A percentile compares a stretch with the other conserved stretches of the same genome.
Conservation (phyloP, 2,797 vertebrate species). For the Chlorospingus flavigularis region DNA sequence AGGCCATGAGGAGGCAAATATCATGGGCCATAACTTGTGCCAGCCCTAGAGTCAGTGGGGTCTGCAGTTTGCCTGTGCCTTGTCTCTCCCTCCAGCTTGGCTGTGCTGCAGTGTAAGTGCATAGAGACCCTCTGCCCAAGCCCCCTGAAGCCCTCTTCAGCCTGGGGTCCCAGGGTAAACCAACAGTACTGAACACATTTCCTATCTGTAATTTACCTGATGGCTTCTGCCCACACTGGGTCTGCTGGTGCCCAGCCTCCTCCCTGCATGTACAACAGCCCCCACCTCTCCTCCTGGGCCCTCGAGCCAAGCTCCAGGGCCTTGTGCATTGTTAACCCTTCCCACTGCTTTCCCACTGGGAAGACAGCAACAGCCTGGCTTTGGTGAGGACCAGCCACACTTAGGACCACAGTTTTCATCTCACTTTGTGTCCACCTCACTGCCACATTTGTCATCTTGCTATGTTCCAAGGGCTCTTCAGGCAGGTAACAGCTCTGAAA, state of each 20-base stretch:
- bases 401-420: neutral
- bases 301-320: neutral
- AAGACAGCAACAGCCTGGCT: neutral
- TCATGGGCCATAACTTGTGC: neutral
- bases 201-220: rapidly evolving
- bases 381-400: rapidly evolving
- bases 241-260: neutral
- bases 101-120: rapidly evolving
- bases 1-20: constrained; percentile 41
- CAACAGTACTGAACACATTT: rapidly evolving
- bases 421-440: neutral
- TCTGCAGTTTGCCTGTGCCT: neutral
- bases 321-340: rapidly evolving
- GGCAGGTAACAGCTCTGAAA: neutral
- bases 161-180: neutral
- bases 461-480: neutral
- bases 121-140: neutral
- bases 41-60: neutral
- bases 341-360: rapidly evolving
- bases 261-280: neutral
- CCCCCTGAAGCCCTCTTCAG: neutral
- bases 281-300: neutral
- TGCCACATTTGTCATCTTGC: neutral
- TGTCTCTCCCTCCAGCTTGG: neutral
- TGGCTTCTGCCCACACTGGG: rapidly evolving